Evolutionary conservation across 2,113 vertebrate genomes (phyloP).

Genomic region (Ceratotherium simum): DNA sequence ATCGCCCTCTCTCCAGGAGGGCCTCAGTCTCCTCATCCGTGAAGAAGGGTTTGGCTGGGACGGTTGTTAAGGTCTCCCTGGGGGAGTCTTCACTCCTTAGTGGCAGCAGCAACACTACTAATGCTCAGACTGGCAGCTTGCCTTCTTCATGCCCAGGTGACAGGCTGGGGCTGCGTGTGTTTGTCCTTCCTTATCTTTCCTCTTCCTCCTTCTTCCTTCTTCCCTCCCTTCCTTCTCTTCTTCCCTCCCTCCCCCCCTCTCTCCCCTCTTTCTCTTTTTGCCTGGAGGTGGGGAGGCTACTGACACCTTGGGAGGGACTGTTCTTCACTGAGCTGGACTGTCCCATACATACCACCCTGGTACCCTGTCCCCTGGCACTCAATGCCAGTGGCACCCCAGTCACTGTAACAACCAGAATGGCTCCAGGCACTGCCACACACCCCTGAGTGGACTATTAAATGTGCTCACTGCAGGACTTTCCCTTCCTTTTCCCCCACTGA

Average conservation of each 20-base stretch:
- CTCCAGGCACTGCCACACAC: neutral
- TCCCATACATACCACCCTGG: neutral
- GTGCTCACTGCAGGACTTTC: neutral
- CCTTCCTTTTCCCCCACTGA: neutral
- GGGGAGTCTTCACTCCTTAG: neutral
- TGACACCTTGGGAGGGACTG: neutral
- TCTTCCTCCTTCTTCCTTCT: neutral
- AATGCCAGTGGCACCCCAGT: neutral
- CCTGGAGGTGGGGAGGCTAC: neutral
- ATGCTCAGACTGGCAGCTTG: neutral
- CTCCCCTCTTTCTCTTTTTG: neutral
- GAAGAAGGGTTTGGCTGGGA: neutral
- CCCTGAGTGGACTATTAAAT: no score
- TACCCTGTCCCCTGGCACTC: neutral
- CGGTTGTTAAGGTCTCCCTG: neutral
- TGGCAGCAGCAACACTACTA: neutral
- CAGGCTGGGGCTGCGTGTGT: neutral
- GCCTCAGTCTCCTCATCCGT: neutral
- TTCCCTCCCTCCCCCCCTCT: neutral
- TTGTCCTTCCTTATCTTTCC: neutral
- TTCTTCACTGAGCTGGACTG: neutral
- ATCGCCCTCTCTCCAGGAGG: neutral
- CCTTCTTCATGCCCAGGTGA: neutral
- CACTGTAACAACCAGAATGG: neutral
- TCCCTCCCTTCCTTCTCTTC: neutral